Evolutionary conservation across 2,888 invertebrate species (phyloP), one percentile per base, ranked within the genome.

Genomic region (Calliphora vomitoria): DNA sequence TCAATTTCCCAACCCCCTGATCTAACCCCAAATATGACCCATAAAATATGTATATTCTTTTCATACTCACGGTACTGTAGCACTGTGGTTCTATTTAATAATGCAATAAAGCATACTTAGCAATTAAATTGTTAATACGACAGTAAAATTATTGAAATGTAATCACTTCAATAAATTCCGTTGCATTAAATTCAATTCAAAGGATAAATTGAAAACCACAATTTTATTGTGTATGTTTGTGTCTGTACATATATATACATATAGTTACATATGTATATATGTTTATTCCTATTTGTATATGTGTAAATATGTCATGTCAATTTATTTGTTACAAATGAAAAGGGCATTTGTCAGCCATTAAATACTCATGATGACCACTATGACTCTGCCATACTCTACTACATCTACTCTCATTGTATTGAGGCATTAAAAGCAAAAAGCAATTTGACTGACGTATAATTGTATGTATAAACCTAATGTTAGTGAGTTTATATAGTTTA

Each of bases 121-220:
- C 58, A 79, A 79, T 79, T 79, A 47, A 58, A 58, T 41, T 78
- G 58, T 78, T 78, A 78, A 68, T 78, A 44, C 44, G 55, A 69
- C 58, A 69, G 69, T 60, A 47, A 69, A 79, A 69, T 79, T 79
- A 69, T 69, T 79, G 69, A 69, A 79, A 69, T 79, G 58, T 69
- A 58, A 79, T 79, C 68, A 79, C 44, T 69, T 35, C 58, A 44
- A 79, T 69, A 68, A 79, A 79, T 79, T 66, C 25, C 78, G 13
- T 68, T 53, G 53, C 68, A 68, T 68, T 66, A 41, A 66, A 78
- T 55, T 68, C 58, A 79, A 69, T 79, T 69, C 47, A 58, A 8
- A 44, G 25, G n/a, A 58, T 58, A 69, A 79, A 58, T 68, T 69
- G 35, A 79, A 79, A 69, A 79, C 79, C 79, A 79, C 58, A 69